These are phyloP conservation scores for Hofmannophila pseudospretella DNA, from an alignment of 2,888 invertebrate genomes.

Conservation along the genomic window DNA sequence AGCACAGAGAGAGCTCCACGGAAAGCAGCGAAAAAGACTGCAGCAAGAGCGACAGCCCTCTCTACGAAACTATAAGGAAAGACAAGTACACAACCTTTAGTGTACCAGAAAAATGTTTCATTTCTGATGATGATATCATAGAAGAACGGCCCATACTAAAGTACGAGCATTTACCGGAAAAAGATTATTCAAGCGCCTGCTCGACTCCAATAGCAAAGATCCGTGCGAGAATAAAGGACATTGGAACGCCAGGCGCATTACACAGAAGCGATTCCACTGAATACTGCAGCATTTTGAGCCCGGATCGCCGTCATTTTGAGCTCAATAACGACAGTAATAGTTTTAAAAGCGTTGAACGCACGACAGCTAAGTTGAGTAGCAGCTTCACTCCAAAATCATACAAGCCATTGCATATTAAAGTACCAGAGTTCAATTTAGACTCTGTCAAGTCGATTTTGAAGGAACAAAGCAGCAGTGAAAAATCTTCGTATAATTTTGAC, in stretches of 20 bases:
- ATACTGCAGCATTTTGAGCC: slow-evolving; percentile 68
- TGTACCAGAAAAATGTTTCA: slow-evolving; percentile 40
- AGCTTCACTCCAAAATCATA: slow-evolving; percentile 71
- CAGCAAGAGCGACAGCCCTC: slow-evolving; percentile 44
- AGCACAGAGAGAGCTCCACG: slow-evolving; percentile 33
- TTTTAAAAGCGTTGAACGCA: slow-evolving; percentile 39
- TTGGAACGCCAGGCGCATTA: slow-evolving; percentile 51
- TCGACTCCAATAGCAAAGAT: slow-evolving; percentile 62
- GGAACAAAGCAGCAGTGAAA: slow-evolving; percentile 33
- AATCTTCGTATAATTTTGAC: slow-evolving; percentile 67
- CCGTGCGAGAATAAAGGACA: slow-evolving; percentile 48
- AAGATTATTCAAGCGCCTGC: slow-evolving; percentile 55
- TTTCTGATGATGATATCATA: slow-evolving; percentile 38
- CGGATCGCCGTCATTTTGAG: slow-evolving; percentile 44
- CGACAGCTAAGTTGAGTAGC: slow-evolving; percentile 52
- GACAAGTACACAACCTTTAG: slow-evolving; percentile 19
- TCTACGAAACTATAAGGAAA: slow-evolving; percentile 48
- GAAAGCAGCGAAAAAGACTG: slow-evolving; percentile 51
- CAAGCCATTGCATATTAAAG: slow-evolving; percentile 66
- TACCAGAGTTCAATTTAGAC: slow-evolving; percentile 62
- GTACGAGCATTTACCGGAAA: slow-evolving; percentile 43
- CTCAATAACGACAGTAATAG: slow-evolving; percentile 36
- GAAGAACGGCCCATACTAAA: slow-evolving; percentile 26
- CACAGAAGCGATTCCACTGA: slow-evolving; percentile 71
- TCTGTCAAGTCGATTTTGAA: slow-evolving; percentile 53